Base-by-base conservation (phyloP, 1,140 invertebrate species). In the Drosophila neocordata region DNA sequence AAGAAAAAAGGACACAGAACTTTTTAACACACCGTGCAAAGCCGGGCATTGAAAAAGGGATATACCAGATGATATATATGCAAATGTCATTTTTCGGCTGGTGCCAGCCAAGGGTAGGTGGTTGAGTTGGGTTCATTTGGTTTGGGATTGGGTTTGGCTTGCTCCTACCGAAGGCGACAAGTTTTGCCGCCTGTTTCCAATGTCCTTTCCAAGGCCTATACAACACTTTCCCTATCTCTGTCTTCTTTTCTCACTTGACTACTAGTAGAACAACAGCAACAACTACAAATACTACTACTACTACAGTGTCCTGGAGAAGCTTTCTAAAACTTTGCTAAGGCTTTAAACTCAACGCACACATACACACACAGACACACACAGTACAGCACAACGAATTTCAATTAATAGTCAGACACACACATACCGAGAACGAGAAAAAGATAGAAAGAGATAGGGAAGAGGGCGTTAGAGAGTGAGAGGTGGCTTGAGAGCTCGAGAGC, bases 61-160 rank as follows among this genome's bases (percentile, higher is more conserved):
- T 85, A 82, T 85, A 61, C 58, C 61, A 75, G 78, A 70, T 81
- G 77, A 84, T 82, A 73, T 81, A 84, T 85, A 85, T 85, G 81
- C 82, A 85, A 85, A 85, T 87, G 69, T 13, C 58, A 75, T 73
- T 77, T 58, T 37, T 35, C 15, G 38, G 41, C 41, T 48, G 15
- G 2, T 20, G 18, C 41, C 1, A 48, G 41, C 41, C 41, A 44
- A 38, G 44, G 20, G 56, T 37, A 37, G 65, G 18, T 18, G 27
- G 31, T 37, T 56, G 53, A 48, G 41, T 48, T 31, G 13, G 55
- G 27, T 20, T 20, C 13, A 9, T 31, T 31, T 31, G 55, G 15
- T 35, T 55, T 22, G 20, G 41, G 24, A 13, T 24, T 11, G 15
- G 44, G 55, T 34, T n/a, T 24, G 9, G 27, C n/a, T 56, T 55